Evolutionary conservation across 2,888 invertebrate species (phyloP).

Genomic region (Bursaphelenchus okinawaensis): DNA sequence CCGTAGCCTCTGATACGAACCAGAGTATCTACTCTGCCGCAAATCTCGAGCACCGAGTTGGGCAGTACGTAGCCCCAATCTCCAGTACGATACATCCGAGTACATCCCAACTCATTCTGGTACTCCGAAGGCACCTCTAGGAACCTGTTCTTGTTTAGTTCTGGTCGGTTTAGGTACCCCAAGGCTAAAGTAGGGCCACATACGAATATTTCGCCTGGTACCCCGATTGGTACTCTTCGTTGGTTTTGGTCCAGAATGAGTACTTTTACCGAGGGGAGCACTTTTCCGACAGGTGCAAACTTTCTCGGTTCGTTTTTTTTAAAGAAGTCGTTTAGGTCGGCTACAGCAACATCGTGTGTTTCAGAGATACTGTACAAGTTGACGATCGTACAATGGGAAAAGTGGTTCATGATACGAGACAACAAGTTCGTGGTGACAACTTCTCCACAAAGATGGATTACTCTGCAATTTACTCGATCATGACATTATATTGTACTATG

Average conservation of each 20-base stretch:
- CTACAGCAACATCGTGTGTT: constrained; percentile 58
- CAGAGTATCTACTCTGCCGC: constrained; percentile 61
- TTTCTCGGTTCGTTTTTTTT: constrained; percentile 43
- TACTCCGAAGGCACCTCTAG: constrained; percentile 32
- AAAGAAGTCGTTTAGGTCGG: constrained; percentile 56
- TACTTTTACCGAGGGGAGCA: constrained; percentile 58
- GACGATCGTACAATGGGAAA: constrained; percentile 57
- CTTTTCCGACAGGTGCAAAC: constrained; percentile 59
- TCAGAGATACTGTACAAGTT: constrained; percentile 61
- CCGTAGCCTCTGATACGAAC: constrained; percentile 61
- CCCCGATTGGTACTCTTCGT: constrained; percentile 58
- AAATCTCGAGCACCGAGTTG: constrained; percentile 60
- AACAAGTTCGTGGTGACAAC: constrained; percentile 59
- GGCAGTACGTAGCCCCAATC: constrained; percentile 60
- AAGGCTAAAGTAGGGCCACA: constrained; percentile 59
- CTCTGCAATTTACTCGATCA: constrained; percentile 15
- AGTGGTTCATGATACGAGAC: constrained; percentile 52
- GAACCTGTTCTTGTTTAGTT: constrained; percentile 53
- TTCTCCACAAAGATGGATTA: constrained; percentile 59
- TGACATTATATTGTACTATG: too few relatives aligned
- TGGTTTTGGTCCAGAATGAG: constrained; percentile 57
- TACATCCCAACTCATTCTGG: constrained; percentile 23
- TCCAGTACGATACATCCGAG: constrained; percentile 29
- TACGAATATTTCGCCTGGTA: constrained; percentile 59
- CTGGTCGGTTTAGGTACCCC: constrained; percentile 60